phyloP scores from a whole-genome alignment of 2,888 invertebrate species.

The Herminia tarsipennalis region DNA sequence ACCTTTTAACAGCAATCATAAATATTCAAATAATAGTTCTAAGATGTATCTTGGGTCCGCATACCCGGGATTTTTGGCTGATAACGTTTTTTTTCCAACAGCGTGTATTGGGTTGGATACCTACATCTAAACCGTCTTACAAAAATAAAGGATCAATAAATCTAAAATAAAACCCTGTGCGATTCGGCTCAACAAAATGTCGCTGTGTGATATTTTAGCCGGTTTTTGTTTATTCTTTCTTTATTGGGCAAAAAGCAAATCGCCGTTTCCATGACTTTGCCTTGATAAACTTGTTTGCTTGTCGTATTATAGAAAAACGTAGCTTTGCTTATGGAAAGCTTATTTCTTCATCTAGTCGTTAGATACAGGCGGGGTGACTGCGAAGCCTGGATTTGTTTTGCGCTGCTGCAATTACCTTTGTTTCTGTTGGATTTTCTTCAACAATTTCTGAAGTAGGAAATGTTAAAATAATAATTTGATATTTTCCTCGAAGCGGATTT shows the following conservation, averaged over 20 bases:
- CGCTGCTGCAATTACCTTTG: conserved; percentile 57
- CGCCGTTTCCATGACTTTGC: conserved; percentile 33
- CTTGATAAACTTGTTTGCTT: conserved; percentile 35
- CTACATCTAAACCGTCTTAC: conserved; percentile 29
- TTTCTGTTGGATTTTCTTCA: conserved; percentile 48
- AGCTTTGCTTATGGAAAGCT: conserved; percentile 49
- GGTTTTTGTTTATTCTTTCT: conserved; percentile 44
- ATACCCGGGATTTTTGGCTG: no score
- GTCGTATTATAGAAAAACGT: conserved; percentile 32
- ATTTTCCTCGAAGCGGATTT: conserved; percentile 9
- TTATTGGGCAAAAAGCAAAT: conserved; percentile 41
- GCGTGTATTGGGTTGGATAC: no score
- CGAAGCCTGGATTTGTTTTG: conserved; percentile 54
- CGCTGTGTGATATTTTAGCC: conserved; percentile 37
- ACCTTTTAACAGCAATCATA: no score
- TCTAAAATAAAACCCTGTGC: conserved; percentile 37
- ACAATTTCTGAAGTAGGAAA: conserved; percentile 39
- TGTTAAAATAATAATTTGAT: conserved; percentile 34
- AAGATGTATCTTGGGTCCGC: no score
- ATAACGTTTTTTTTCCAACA: no score
- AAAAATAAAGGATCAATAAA: conserved; percentile 44
- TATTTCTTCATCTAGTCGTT: conserved; percentile 55
- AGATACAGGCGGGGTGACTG: conserved; percentile 44
- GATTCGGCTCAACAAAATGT: conserved; percentile 36
- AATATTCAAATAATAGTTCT: no score